Conservation (phyloP, 2,888 invertebrate species). For the Archips xylosteana region DNA sequence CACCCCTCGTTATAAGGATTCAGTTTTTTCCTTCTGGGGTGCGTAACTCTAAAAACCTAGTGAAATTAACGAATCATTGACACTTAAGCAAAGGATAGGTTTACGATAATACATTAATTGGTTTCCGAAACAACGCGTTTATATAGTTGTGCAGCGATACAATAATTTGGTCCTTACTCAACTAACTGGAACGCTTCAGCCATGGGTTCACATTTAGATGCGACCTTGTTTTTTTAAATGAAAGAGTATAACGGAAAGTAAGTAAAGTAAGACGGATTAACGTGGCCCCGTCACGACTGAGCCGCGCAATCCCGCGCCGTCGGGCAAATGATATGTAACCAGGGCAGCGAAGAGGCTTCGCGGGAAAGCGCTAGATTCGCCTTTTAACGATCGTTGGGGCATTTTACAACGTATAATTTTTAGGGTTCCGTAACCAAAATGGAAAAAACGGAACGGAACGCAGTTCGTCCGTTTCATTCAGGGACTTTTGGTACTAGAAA, state of each 20-base stretch:
- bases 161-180: no score
- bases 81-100: no score
- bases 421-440: no score
- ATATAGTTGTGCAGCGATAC: neutral
- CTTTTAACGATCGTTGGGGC: constrained; percentile 11
- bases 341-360: constrained; percentile 10
- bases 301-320: neutral
- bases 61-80: no score
- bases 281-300: neutral
- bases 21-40: no score
- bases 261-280: neutral
- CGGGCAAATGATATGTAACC: constrained; percentile 17
- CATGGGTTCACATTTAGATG: neutral
- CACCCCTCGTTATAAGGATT: no score
- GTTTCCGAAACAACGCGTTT: no score
- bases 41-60: no score
- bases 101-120: no score
- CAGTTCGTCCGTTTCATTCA: no score
- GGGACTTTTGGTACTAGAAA: no score
- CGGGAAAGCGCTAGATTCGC: constrained; percentile 2
- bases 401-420: neutral
- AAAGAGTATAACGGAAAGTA: neutral
- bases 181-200: neutral
- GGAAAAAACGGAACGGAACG: no score
- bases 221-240: constrained; percentile 1